Percentiles rank a stretch among this genome's conserved stretches.
phyloP scores from a whole-genome alignment of 2,797 vertebrate genomes.

The Lepidocolaptes lacrymiger region DNA sequence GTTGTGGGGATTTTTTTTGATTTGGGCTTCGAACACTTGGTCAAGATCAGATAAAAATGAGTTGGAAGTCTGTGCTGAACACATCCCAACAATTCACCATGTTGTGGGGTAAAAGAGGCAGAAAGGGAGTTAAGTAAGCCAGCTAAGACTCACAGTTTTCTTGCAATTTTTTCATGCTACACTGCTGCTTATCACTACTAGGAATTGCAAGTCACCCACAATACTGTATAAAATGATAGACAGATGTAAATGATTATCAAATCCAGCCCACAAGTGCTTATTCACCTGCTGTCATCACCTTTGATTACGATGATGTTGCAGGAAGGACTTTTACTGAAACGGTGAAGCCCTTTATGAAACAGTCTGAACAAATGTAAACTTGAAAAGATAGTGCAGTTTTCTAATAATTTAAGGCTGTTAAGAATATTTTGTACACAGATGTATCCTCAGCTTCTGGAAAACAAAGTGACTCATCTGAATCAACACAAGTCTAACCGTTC shows the following conservation, averaged over 20 bases:
- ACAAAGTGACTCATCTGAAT: neutral
- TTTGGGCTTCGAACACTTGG: neutral
- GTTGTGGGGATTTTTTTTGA: neutral
- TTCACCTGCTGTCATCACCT: neutral
- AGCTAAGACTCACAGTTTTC: neutral
- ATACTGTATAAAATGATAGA: neutral
- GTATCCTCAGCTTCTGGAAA: neutral
- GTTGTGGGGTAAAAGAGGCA: neutral
- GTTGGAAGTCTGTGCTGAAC: neutral
- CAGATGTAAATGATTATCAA: constrained; percentile 21
- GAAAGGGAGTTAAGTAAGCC: neutral
- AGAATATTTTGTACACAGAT: neutral
- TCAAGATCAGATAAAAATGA: neutral
- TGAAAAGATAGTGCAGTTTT: neutral
- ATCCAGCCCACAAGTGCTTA: neutral
- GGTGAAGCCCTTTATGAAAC: neutral
- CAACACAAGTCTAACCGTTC: neutral
- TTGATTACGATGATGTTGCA: neutral
- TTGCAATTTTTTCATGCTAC: neutral
- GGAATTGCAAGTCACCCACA: neutral
- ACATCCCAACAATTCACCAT: neutral
- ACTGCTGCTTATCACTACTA: neutral
- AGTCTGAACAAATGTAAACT: neutral
- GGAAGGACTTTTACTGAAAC: neutral
- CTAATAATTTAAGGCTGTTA: neutral